phyloP scores from a whole-genome alignment of 2,888 invertebrate species.

The Branchellion lobata region DNA sequence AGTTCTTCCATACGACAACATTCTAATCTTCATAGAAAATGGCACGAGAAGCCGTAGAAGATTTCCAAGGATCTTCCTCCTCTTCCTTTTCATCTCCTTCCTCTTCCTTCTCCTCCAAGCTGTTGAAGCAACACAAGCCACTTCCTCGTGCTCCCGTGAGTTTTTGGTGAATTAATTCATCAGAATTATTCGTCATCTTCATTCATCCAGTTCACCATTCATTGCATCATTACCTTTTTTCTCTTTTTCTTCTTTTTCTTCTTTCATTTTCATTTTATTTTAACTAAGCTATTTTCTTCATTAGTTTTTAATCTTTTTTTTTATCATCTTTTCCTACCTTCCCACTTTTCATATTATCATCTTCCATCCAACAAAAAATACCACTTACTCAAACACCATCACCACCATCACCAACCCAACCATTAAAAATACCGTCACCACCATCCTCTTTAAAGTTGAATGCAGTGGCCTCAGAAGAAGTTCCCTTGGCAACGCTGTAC shows the following conservation, averaged over 20 bases:
- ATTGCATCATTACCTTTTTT: too few relatives aligned
- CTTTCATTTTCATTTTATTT: too few relatives aligned
- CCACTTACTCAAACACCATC: not conserved
- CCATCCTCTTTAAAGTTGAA: conserved; percentile 52
- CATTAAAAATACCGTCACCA: not conserved
- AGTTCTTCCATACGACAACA: too few relatives aligned
- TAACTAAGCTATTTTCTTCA: too few relatives aligned
- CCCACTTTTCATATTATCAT: not conserved
- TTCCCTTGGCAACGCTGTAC: conserved; percentile 61
- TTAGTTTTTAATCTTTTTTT: too few relatives aligned
- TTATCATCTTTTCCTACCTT: not conserved
- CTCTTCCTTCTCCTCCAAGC: not conserved
- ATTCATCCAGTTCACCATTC: too few relatives aligned
- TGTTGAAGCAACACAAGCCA: too few relatives aligned
- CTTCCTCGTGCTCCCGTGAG: conserved; percentile 37
- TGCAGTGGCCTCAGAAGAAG: conserved; percentile 62
- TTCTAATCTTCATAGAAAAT: too few relatives aligned
- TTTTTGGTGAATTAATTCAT: not conserved
- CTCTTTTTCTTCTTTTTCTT: too few relatives aligned
- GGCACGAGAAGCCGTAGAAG: conserved; percentile 47
- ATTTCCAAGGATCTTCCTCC: conserved; percentile 45
- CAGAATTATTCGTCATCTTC: too few relatives aligned
- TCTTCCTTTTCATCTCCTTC: not conserved
- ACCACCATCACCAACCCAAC: not conserved
- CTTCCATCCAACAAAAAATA: not conserved